Evolutionary conservation across 2,888 invertebrate species (phyloP).

Genomic region (Yponomeuta evonymella): DNA sequence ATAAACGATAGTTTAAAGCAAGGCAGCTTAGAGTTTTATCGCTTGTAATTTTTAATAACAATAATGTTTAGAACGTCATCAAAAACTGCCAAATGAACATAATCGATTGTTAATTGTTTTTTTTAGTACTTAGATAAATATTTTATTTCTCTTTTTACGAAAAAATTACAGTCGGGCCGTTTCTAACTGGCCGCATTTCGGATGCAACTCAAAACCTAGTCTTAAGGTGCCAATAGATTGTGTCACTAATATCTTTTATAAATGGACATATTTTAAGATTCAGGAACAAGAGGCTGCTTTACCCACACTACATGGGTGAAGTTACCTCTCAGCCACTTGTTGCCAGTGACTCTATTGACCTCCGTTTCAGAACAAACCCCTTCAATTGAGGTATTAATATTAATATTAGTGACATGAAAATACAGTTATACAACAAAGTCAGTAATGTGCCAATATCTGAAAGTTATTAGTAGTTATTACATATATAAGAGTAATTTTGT

Average conservation of each 20-base stretch:
- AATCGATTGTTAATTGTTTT: not conserved
- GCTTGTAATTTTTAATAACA: not conserved
- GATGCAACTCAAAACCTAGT: not conserved
- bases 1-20: not conserved
- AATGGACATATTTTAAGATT: too few species aligned
- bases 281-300: too few species aligned
- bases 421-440: slow-evolving; percentile 35
- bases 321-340: too few species aligned
- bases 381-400: not conserved
- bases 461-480: slow-evolving; percentile 68
- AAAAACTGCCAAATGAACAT: slow-evolving; percentile 10
- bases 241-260: not conserved
- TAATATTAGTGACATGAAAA: not conserved
- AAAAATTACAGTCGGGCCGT: not conserved
- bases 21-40: slow-evolving; percentile 4
- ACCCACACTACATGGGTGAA: too few species aligned
- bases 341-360: not conserved
- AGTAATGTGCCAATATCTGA: slow-evolving; percentile 59
- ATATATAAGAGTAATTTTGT: slow-evolving; percentile 48
- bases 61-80: not conserved
- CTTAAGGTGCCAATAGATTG: not conserved
- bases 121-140: not conserved
- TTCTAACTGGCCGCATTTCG: not conserved
- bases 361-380: not conserved
- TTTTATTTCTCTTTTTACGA: not conserved